Percentiles rank a stretch among this genome's conserved stretches.
Evolutionary conservation across 2,888 invertebrate species (phyloP).

Genomic region (Rhingia campestris): DNA sequence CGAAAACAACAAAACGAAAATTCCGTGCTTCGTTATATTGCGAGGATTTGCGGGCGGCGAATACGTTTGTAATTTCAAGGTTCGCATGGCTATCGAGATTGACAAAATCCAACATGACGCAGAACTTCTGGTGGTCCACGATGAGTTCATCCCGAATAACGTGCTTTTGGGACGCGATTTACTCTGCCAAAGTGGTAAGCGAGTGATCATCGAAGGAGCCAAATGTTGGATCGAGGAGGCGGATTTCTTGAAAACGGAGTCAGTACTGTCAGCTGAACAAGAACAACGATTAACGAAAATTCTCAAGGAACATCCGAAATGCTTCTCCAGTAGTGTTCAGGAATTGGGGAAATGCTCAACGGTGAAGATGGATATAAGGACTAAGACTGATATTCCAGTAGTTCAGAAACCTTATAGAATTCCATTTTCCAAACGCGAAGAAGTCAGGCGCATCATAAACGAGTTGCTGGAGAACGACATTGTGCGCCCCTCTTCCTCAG

Average conservation of each 20-base stretch:
- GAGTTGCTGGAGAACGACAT: not conserved
- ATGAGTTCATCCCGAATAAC: conserved; percentile 20
- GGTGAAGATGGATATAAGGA: conserved; percentile 20
- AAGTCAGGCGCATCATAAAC: not conserved
- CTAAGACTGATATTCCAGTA: conserved; percentile 9
- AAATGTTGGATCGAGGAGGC: conserved; percentile 3
- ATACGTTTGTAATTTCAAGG: conserved; percentile 1
- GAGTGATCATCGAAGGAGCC: conserved; percentile 17
- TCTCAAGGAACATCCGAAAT: conserved; percentile 6
- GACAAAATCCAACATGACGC: not conserved
- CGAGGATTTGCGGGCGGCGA: conserved; percentile 18
- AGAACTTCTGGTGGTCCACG: not conserved
- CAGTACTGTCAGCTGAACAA: not conserved
- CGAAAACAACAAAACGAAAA: not conserved
- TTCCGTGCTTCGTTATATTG: not conserved
- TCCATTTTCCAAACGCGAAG: conserved; percentile 43
- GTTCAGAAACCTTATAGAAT: conserved; percentile 43
- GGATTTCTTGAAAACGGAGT: not conserved
- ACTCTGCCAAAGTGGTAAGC: conserved; percentile 7
- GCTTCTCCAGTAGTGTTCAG: not conserved
- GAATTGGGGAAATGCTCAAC: not conserved
- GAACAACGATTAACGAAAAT: not conserved
- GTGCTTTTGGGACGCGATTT: conserved; percentile 32
- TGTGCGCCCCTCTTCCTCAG: too few species aligned
- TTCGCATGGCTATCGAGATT: not conserved